Evolutionary conservation across 2,113 vertebrate species (phyloP).

Genomic region (Phodopus roborovskii): DNA sequence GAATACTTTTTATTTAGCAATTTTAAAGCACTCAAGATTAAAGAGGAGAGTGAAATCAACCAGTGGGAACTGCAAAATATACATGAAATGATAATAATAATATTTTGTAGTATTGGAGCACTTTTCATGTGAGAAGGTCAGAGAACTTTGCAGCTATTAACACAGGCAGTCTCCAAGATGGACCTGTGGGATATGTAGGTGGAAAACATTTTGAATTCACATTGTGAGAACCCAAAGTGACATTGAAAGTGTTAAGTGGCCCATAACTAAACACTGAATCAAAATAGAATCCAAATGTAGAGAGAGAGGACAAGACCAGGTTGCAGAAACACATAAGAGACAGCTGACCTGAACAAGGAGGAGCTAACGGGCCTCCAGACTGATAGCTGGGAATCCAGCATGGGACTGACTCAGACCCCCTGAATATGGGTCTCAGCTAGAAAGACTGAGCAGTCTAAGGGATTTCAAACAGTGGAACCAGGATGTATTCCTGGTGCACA

Average conservation of each 20-base stretch:
- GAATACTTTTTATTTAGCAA: slow-evolving; percentile 79
- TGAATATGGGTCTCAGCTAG: too few relatives aligned
- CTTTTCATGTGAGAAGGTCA: slow-evolving; percentile 74
- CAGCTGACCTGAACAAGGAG: too few relatives aligned
- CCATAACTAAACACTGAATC: too few relatives aligned
- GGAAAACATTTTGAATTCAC: not conserved
- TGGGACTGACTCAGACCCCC: too few relatives aligned
- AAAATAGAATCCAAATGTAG: too few relatives aligned
- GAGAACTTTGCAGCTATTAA: slow-evolving; percentile 68
- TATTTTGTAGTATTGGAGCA: slow-evolving; percentile 42
- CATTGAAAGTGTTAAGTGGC: slow-evolving; percentile 58
- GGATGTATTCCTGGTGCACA: too few relatives aligned
- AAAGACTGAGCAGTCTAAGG: too few relatives aligned
- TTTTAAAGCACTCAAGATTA: slow-evolving; percentile 75
- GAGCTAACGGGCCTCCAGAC: too few relatives aligned
- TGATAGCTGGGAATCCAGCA: too few relatives aligned
- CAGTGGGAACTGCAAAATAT: slow-evolving; percentile 70
- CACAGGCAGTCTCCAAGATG: not conserved
- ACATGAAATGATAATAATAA: slow-evolving; percentile 73
- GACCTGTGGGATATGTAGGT: not conserved
- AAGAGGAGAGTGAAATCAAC: slow-evolving; percentile 70
- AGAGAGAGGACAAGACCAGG: too few relatives aligned
- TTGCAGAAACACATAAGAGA: too few relatives aligned
- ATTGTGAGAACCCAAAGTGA: not conserved
- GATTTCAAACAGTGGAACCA: too few relatives aligned